phyloP scores from a whole-genome alignment of 2,888 invertebrate species.

The Abrostola tripartita region DNA sequence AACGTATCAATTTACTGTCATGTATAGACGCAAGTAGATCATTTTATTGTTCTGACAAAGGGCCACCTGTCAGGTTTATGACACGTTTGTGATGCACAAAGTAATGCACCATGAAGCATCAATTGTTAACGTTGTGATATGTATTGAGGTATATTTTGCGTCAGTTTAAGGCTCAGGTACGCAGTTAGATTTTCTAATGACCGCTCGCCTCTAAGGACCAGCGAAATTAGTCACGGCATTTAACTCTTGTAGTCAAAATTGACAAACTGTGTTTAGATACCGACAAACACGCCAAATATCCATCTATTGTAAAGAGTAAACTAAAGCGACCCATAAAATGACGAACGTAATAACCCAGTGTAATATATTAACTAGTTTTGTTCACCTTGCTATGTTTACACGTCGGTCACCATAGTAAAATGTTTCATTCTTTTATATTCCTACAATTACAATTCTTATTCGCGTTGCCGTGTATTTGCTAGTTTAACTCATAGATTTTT shows the following conservation, averaged over 20 bases:
- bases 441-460: neutral
- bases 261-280: too few species aligned
- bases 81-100: conserved; percentile 14
- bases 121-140: conserved; percentile 4
- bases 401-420: conserved; percentile 40
- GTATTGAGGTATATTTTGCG: neutral
- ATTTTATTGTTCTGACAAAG: conserved; percentile 35
- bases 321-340: neutral
- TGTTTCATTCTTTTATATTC: neutral
- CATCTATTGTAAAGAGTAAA: too few species aligned
- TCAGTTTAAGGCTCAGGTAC: too few species aligned
- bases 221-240: too few species aligned
- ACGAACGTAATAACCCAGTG: conserved; percentile 8
- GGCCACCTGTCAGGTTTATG: conserved; percentile 35
- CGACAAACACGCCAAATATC: too few species aligned
- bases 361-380: conserved; percentile 14
- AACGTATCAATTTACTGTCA: conserved; percentile 40
- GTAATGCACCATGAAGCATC: conserved; percentile 7
- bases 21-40: conserved; percentile 26
- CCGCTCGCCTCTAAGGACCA: too few species aligned
- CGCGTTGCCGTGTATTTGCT: neutral
- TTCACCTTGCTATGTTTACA: conserved; percentile 31
- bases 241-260: too few species aligned
- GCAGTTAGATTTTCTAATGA: too few species aligned
- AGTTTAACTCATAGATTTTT: neutral